Conservation (phyloP, 2,113 vertebrate genomes). For the Hystrix cristata region DNA sequence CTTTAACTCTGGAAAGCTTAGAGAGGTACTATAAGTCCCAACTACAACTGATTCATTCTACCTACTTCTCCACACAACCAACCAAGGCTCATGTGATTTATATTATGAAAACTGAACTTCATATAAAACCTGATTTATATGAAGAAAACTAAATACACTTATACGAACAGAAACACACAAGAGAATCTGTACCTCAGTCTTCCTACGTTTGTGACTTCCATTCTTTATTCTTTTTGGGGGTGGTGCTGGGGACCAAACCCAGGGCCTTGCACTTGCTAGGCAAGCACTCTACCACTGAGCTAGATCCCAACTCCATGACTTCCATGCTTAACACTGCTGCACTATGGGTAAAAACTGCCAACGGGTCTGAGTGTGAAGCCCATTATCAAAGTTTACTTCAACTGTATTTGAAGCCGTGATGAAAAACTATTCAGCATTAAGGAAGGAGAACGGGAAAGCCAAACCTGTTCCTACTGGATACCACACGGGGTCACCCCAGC, state of each 20-base stretch:
- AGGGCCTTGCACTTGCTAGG: no score
- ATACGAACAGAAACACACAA: neutral
- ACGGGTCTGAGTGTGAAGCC: neutral
- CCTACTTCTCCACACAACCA: conserved; percentile 5
- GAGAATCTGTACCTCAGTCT: neutral
- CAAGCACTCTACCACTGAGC: no score
- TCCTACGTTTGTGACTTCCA: neutral
- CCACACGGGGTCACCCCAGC: no score
- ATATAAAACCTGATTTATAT: neutral
- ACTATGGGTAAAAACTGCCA: neutral
- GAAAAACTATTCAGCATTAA: neutral
- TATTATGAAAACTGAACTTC: conserved; percentile 19
- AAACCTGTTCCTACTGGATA: no score
- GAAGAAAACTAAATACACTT: conserved; percentile 31
- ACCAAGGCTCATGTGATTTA: neutral
- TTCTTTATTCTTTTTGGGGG: neutral
- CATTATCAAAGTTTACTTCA: neutral
- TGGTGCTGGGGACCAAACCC: no score
- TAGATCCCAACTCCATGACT: no score
- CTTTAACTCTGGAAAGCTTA: neutral
- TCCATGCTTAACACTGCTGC: neutral
- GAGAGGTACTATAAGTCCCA: neutral
- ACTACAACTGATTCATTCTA: conserved; percentile 25
- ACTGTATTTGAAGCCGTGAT: neutral
- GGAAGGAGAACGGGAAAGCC: neutral